These are phyloP conservation scores for Ariopsis seemanni DNA, from an alignment of 2,113 vertebrate genomes.

Conservation along the genomic window DNA sequence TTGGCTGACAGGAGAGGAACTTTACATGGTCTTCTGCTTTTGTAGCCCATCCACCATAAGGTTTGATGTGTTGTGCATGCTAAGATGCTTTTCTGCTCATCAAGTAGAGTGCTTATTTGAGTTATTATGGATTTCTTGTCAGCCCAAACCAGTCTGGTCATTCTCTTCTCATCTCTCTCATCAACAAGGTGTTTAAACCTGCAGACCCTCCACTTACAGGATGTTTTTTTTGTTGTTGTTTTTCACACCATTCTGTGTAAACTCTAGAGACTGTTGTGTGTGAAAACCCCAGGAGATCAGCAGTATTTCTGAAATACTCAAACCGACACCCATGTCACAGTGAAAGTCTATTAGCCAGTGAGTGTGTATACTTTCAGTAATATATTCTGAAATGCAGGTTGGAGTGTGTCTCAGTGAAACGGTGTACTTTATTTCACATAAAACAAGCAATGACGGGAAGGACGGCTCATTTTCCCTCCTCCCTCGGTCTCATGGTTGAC, in stretches of 20 bases:
- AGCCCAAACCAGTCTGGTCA: no score
- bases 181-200: no score
- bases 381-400: not conserved
- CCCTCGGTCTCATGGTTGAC: slow-evolving; percentile 53
- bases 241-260: not conserved
- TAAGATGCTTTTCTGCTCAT: no score
- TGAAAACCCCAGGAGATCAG: not conserved
- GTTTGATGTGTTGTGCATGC: no score
- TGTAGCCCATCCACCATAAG: no score
- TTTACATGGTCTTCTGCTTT: no score
- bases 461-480: not conserved
- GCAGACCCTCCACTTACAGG: no score
- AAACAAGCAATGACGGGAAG: not conserved
- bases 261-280: not conserved
- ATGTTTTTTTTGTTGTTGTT: no score
- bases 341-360: not conserved
- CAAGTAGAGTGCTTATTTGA: no score
- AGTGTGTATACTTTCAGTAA: not conserved
- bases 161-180: no score
- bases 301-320: not conserved
- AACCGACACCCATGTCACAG: not conserved
- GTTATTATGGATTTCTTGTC: no score
- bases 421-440: not conserved
- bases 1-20: no score
- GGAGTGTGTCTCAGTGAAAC: not conserved